Percentiles rank a stretch among this genome's conserved stretches.
phyloP scores from a whole-genome alignment of 2,797 vertebrate genomes.

The Myotis pilosus region DNA sequence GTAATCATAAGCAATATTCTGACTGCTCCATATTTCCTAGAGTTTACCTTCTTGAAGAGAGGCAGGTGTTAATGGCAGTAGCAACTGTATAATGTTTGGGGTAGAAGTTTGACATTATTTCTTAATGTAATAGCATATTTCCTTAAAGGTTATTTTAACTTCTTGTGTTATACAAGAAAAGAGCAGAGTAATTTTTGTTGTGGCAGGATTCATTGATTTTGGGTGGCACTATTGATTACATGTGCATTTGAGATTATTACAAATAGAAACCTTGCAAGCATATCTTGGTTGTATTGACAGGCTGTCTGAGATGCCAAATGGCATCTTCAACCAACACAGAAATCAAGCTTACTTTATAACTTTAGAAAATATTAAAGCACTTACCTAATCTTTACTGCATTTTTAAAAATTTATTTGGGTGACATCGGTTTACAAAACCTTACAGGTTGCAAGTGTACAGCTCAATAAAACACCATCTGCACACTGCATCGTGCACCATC shows the following conservation, averaged over 20 bases:
- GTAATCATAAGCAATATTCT: neutral
- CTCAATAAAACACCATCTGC: too few relatives aligned
- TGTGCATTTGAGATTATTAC: slow-evolving; percentile 41
- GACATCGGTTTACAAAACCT: too few relatives aligned
- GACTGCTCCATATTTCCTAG: neutral
- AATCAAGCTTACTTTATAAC: neutral
- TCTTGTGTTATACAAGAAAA: slow-evolving; percentile 52
- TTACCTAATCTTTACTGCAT: too few relatives aligned
- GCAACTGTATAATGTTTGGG: neutral
- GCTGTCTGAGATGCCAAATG: slow-evolving; percentile 16
- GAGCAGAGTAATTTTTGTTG: slow-evolving; percentile 43
- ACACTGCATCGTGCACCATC: too few relatives aligned
- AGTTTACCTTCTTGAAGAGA: neutral
- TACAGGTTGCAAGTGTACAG: too few relatives aligned
- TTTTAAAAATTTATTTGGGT: too few relatives aligned
- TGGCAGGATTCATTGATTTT: slow-evolving; percentile 50
- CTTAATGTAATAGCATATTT: slow-evolving; percentile 46
- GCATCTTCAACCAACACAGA: neutral
- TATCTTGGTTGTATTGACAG: slow-evolving; percentile 7
- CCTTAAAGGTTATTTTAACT: slow-evolving; percentile 41
- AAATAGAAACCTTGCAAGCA: slow-evolving; percentile 16
- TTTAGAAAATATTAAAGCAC: neutral
- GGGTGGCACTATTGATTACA: slow-evolving; percentile 10
- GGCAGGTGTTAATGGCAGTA: neutral
- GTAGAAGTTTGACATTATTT: slow-evolving; percentile 43